phyloP scores from a whole-genome alignment of 2,888 invertebrate genomes.

The Lepidochitona cinerea region DNA sequence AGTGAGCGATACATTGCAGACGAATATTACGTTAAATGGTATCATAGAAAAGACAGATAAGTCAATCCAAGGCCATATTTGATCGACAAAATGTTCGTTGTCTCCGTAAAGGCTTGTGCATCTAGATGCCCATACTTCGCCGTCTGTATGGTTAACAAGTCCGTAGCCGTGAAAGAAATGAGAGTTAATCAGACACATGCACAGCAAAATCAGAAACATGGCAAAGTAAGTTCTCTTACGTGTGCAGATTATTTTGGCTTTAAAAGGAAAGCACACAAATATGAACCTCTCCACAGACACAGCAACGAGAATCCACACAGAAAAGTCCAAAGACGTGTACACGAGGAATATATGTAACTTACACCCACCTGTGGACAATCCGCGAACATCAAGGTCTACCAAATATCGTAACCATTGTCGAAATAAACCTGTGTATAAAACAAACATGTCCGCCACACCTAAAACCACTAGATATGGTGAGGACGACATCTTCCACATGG shows the following conservation, averaged over 20 bases:
- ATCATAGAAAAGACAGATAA: slow-evolving; percentile 47
- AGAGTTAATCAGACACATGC: slow-evolving; percentile 39
- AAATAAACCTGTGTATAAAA: slow-evolving; percentile 53
- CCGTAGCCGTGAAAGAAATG: slow-evolving; percentile 47
- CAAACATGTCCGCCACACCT: slow-evolving; percentile 45
- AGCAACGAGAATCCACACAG: slow-evolving; percentile 60
- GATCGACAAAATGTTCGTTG: slow-evolving; percentile 32
- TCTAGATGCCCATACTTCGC: not conserved
- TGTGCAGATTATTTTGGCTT: slow-evolving; percentile 41
- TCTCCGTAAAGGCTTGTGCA: slow-evolving; percentile 25
- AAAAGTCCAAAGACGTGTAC: slow-evolving; percentile 50
- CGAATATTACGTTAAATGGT: slow-evolving; percentile 49
- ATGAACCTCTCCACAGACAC: slow-evolving; percentile 57
- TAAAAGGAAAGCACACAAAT: slow-evolving; percentile 51
- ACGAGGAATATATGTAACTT: slow-evolving; percentile 51
- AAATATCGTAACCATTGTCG: slow-evolving; percentile 43
- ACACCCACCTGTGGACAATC: slow-evolving; percentile 31
- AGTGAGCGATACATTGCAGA: slow-evolving; percentile 51
- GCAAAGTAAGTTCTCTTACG: slow-evolving; percentile 26
- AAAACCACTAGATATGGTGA: slow-evolving; percentile 50
- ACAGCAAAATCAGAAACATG: slow-evolving; percentile 27
- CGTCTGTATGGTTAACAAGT: slow-evolving; percentile 1
- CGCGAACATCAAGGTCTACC: slow-evolving; percentile 41
- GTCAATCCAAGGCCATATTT: slow-evolving; percentile 60
- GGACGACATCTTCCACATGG: slow-evolving; percentile 44